phyloP scores from a whole-genome alignment of 2,113 vertebrate genomes.

The Siniperca chuatsi region DNA sequence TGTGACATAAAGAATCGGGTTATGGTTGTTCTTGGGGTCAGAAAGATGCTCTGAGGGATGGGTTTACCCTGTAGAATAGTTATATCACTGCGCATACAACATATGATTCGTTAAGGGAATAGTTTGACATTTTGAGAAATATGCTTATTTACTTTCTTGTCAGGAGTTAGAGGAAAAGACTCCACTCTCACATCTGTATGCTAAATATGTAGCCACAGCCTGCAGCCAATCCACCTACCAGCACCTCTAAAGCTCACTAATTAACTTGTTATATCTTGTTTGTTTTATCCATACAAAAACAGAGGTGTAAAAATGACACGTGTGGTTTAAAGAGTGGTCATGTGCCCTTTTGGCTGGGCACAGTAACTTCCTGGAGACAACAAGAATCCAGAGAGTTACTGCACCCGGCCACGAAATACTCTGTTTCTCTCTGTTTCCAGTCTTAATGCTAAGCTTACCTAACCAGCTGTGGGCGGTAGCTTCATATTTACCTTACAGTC shows the following conservation, averaged over 20 bases:
- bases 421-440: neutral
- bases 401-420: neutral
- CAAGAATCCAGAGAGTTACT: neutral
- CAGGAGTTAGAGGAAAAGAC: neutral
- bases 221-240: too few species aligned
- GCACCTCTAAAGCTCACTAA: neutral
- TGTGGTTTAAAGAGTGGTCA: neutral
- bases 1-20: conserved; percentile 18
- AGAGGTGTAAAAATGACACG: neutral
- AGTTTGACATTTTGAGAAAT: conserved; percentile 12
- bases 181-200: neutral
- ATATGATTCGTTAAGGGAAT: neutral
- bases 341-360: neutral
- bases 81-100: neutral
- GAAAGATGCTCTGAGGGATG: conserved; percentile 14
- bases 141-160: neutral
- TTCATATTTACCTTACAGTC: neutral
- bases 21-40: conserved; percentile 14
- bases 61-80: conserved; percentile 11
- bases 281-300: neutral
- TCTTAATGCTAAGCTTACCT: neutral
- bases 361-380: neutral
- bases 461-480: too few species aligned
- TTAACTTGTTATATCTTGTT: neutral
- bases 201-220: neutral